Base-by-base conservation (phyloP, 92 coral and sea anemone genomes). In the Phenganax stokvisi region DNA sequence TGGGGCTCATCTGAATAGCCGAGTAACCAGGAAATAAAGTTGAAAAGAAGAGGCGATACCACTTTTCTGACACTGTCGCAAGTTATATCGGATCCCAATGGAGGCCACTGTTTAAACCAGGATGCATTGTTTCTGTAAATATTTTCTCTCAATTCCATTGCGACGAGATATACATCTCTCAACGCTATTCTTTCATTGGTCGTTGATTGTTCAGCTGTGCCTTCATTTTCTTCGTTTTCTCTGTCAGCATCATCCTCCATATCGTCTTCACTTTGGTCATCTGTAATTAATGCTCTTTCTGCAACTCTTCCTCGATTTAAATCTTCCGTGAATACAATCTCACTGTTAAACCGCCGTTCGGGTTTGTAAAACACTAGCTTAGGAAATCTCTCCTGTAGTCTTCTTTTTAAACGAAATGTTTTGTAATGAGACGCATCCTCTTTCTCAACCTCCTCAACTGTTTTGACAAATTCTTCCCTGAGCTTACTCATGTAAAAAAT, bases 81-180 rank as follows among this genome's bases (percentile, higher is more conserved):
- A 58, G 85, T 80, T 12, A 85, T 85, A 54, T 80, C 85, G 6
- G 85, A 85, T 63, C 85, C 79, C 76, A 80, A 70, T 85, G 85
- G 89, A 57, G 86, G 89, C 79, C 89, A 86, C 59, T 71, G 59
- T 47, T 74, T 81, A 60, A 73, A 86, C 82, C 84, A 85, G 20
- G 85, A 54, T 15, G 71, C 72, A 11, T 15, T 54, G 58, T 71
- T 56, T 15, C 58, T 56, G 27, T n/a, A 75, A 15, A 85, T 30
- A 55, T 57, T 57, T 25, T 67, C 53, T 56, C 81, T 81, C 51
- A 81, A 76, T 59, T 59, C 75, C 52, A 86, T 37, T 56, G 64
- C 83, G 31, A 69, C 86, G 54, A 81, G 62, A 72, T 82, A 86
- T 51, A 81, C 55, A 57, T 86, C 79, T 81, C 59, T 64, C 25